Base-by-base conservation (phyloP, 2,888 invertebrate species). In the Drosophila greeni region DNA sequence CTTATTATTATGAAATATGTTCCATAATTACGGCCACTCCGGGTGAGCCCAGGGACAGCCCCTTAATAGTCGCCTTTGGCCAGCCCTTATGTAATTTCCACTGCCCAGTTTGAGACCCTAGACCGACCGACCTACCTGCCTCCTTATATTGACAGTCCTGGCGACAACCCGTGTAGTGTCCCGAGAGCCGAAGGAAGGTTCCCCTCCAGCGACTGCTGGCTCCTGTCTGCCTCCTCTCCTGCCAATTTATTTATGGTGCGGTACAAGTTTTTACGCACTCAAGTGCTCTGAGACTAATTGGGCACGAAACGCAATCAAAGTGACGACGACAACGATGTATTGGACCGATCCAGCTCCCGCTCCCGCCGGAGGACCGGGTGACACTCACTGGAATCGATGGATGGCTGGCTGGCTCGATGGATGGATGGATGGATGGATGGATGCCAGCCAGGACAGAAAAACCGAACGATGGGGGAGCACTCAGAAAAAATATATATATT, bases 211-310 rank as follows among this genome's bases (percentile, higher is more conserved):
- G n/a, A 34, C 62, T 70, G 16, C 70, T 71, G 83, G 77, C 81
- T 81, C 85, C 81, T 81, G 85, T 84, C 78, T 85, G 81, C 78
- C 81, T 81, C 84, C 81, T 85, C 85, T 81, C 85, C 71, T 81
- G 81, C 85, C 81, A 80, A 82, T 85, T 87, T 87, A 86, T 87
- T 87, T 87, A 87, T 87, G 87, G 87, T 85, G 87, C 82, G 86
- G 86, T 87, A 85, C 87, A 86, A 86, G 85, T 87, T 87, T 87
- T 87, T 87, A 86, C 86, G 86, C 86, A 86, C 86, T 85, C 86
- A 86, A 86, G 87, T 87, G 86, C 86, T 87, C 86, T 86, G 86
- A 87, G 87, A 87, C 87, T 87, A 87, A 87, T 87, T 87, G 87
- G 87, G 87, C 87, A 87, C 87, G 87, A 87, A 87, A 84, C 84